Percentiles rank a stretch among this genome's conserved stretches.
phyloP scores from a whole-genome alignment of 1,140 invertebrate species.

The Streblospio benedicti region DNA sequence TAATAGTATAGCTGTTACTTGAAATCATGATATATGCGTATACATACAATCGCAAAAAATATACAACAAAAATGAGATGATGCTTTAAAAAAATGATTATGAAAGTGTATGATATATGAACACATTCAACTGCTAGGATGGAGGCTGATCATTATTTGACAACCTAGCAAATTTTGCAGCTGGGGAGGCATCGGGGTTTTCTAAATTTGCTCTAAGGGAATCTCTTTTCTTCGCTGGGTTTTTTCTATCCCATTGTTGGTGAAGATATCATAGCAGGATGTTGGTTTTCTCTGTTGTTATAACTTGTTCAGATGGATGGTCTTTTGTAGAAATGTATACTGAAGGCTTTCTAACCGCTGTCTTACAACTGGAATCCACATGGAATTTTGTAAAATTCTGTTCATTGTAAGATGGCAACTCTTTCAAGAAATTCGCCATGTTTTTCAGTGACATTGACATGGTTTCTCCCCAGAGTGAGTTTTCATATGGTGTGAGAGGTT shows the following conservation, averaged over 20 bases:
- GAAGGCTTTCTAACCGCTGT: conserved; percentile 29
- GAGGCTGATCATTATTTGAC: neutral
- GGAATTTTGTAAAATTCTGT: conserved; percentile 80
- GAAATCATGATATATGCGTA: too few species aligned
- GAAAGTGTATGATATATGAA: too few species aligned
- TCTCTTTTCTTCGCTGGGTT: conserved; percentile 35
- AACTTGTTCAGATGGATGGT: conserved; percentile 4
- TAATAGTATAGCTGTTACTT: too few species aligned
- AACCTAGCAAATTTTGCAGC: conserved; percentile 25
- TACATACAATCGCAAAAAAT: too few species aligned
- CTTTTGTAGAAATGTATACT: conserved; percentile 5
- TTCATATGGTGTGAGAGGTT: too few species aligned
- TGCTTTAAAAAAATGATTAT: too few species aligned
- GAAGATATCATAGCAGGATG: conserved; percentile 81
- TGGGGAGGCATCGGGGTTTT: conserved; percentile 21
- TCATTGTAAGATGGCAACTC: conserved; percentile 82
- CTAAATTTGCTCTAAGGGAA: conserved; percentile 30
- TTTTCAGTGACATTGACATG: too few species aligned
- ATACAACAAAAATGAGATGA: too few species aligned
- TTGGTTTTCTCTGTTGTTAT: conserved; percentile 83
- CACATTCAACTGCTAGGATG: too few species aligned
- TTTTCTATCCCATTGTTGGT: conserved; percentile 89
- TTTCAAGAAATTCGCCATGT: conserved; percentile 80
- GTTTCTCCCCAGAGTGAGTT: too few species aligned
- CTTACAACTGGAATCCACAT: conserved; percentile 73